These are phyloP conservation scores for Coluber constrictor DNA, from an alignment of 2,797 vertebrate species.

Conservation along the genomic window DNA sequence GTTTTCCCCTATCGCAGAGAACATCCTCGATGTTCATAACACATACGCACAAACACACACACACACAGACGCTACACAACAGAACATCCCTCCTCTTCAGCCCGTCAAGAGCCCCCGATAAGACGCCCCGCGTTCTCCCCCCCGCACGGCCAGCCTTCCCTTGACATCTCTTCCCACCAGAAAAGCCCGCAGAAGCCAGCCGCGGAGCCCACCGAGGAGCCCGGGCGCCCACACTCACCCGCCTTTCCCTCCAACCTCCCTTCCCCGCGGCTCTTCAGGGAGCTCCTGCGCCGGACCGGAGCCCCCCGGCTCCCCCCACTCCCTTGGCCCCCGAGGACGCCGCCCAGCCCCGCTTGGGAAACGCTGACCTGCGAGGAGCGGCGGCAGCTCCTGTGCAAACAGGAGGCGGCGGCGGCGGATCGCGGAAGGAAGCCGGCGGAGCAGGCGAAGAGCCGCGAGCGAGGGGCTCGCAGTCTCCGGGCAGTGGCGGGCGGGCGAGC, in stretches of 20 bases:
- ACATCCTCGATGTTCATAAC: not conserved
- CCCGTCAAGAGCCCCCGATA: not conserved
- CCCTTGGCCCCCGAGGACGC: not conserved
- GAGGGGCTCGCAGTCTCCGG: not conserved
- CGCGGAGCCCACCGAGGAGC: not conserved
- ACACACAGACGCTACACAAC: not conserved
- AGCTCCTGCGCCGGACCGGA: not conserved
- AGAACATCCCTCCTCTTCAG: not conserved
- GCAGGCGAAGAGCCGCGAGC: conserved; percentile 29
- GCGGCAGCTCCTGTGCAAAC: not conserved
- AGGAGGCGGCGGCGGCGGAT: not conserved
- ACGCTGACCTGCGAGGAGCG: not conserved
- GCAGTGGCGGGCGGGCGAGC: rapidly evolving
- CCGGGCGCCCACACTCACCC: not conserved
- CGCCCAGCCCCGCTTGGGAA: not conserved
- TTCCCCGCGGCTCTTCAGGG: not conserved
- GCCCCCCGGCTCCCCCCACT: not conserved
- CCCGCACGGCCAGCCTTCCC: not conserved
- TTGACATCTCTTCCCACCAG: not conserved
- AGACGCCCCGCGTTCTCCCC: not conserved
- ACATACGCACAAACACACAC: not conserved
- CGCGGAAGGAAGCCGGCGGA: conserved; percentile 42
- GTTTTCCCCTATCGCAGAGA: not conserved
- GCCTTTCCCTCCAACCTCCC: no score
- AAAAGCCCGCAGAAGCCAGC: not conserved